These are phyloP conservation scores for Penaeus japonicus DNA, from an alignment of 1,140 invertebrate species.

Conservation along the genomic window DNA sequence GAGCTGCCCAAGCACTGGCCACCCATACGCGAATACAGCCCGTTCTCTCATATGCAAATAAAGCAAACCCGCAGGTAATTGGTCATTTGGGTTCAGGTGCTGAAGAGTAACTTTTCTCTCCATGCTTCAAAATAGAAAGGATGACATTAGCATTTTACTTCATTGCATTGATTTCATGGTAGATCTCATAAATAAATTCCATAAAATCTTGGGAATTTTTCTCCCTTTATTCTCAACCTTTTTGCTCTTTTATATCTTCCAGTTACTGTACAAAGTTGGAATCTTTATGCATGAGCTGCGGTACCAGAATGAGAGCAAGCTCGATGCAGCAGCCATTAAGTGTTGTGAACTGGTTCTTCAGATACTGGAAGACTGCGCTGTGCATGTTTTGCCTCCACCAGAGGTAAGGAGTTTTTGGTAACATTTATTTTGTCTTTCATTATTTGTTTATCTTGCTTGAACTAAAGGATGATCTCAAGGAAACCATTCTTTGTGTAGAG, in stretches of 20 bases:
- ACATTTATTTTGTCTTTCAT: too few species aligned
- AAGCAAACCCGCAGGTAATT: conserved; percentile 40
- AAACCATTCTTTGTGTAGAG: too few species aligned
- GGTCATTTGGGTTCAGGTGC: not conserved
- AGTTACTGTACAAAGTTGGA: conserved; percentile 49
- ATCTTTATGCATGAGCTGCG: conserved; percentile 48
- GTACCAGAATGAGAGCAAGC: conserved; percentile 38
- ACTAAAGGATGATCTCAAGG: too few species aligned
- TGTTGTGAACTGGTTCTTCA: conserved; percentile 37
- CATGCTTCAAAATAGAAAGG: too few species aligned
- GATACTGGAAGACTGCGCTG: conserved; percentile 24
- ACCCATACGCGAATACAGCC: conserved; percentile 7
- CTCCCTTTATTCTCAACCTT: too few species aligned
- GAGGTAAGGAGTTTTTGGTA: not conserved
- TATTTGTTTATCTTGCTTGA: too few species aligned
- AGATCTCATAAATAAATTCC: too few species aligned
- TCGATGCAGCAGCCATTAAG: conserved; percentile 4
- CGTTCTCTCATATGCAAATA: conserved; percentile 23
- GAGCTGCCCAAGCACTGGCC: conserved; percentile 33
- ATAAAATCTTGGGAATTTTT: too few species aligned
- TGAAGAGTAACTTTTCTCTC: not conserved
- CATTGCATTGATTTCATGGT: too few species aligned
- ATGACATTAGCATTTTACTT: too few species aligned
- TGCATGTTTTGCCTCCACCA: conserved; percentile 40
- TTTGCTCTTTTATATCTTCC: not conserved